A percentile compares a stretch with the other conserved stretches of the same genome.
Evolutionary conservation across 2,888 invertebrate species (phyloP).

Genomic region (Encarsia formosa): DNA sequence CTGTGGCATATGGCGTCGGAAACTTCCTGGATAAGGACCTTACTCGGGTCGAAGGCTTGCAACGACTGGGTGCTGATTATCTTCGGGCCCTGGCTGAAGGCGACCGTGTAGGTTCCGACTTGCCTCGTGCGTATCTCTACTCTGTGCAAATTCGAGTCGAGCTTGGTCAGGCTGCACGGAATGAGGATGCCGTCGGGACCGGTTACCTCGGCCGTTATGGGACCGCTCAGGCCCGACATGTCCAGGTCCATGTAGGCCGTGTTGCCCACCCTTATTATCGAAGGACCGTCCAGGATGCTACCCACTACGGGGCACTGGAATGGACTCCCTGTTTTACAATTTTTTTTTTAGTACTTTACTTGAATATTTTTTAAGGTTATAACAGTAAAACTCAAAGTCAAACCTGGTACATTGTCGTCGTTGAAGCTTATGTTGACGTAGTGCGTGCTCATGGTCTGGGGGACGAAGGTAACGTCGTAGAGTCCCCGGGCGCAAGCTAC

Average conservation of each 20-base stretch:
- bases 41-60: conserved; percentile 75
- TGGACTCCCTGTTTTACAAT: conserved; percentile 79
- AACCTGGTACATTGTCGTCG: conserved; percentile 77
- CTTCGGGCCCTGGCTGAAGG: conserved; percentile 60
- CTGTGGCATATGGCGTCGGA: conserved; percentile 77
- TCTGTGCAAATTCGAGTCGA: conserved; percentile 64
- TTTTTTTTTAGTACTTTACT: conserved; percentile 9
- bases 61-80: conserved; percentile 57
- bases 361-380: not conserved
- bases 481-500: conserved; percentile 85
- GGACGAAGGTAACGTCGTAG: conserved; percentile 89
- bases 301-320: conserved; percentile 72
- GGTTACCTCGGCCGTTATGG: conserved; percentile 52
- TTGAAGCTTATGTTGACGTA: conserved; percentile 93
- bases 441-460: conserved; percentile 83
- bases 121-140: conserved; percentile 74
- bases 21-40: conserved; percentile 69
- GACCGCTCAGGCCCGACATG: conserved; percentile 49
- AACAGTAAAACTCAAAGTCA: not conserved
- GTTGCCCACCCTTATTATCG: conserved; percentile 46
- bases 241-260: conserved; percentile 50
- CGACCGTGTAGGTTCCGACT: conserved; percentile 72
- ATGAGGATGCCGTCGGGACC: conserved; percentile 56
- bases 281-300: conserved; percentile 44
- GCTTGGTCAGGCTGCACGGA: conserved; percentile 49